Conservation (phyloP, 1,140 invertebrate genomes). For the Anagrus nilaparvatae region DNA sequence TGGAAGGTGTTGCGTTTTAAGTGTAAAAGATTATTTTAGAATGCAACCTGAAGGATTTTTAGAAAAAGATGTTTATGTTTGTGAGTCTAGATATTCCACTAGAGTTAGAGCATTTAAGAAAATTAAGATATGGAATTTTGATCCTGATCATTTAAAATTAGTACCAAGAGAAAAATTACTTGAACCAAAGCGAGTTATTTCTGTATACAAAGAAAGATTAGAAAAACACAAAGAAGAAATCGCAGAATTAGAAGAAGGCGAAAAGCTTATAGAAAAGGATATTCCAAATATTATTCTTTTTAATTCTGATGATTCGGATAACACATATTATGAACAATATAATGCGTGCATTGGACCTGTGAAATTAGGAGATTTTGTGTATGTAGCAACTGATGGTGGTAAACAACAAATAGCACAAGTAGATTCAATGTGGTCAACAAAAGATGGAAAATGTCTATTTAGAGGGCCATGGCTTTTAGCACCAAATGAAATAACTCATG, state of each 20-base stretch:
- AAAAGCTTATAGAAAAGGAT: constrained; percentile 68
- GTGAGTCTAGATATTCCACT: constrained; percentile 88
- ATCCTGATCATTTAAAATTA: constrained; percentile 54
- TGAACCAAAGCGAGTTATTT: constrained; percentile 78
- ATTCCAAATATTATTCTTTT: constrained; percentile 68
- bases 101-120: constrained; percentile 84
- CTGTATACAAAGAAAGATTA: constrained; percentile 83
- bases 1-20: constrained; percentile 90
- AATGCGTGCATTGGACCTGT: constrained; percentile 73
- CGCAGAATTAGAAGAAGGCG: constrained; percentile 71
- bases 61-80: constrained; percentile 94
- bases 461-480: constrained; percentile 87
- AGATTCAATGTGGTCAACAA: constrained; percentile 86
- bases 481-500: constrained; percentile 74
- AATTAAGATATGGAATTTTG: constrained; percentile 81
- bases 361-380: constrained; percentile 89
- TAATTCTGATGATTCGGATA: constrained; percentile 58
- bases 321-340: constrained; percentile 86
- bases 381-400: constrained; percentile 77
- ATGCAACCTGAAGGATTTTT: constrained; percentile 75
- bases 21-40: constrained; percentile 91
- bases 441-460: constrained; percentile 79
- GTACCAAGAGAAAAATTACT: constrained; percentile 61
- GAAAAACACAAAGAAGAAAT: constrained; percentile 87
- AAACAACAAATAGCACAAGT: constrained; percentile 87